Conservation (phyloP, 2,888 invertebrate species). For the Lepidochrysops patricia region DNA sequence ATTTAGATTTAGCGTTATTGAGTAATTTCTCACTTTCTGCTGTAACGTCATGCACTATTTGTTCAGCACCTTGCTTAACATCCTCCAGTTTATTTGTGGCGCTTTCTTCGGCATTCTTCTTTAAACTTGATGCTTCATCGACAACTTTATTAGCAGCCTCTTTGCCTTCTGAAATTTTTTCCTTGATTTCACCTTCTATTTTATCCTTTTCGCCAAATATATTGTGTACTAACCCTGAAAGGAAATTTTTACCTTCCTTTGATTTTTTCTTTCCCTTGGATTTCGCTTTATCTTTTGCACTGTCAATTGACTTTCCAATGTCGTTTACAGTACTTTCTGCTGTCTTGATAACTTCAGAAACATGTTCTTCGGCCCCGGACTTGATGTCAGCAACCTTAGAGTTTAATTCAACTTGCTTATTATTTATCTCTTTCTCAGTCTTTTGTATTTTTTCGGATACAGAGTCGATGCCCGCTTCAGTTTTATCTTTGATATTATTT, state of each 20-base stretch:
- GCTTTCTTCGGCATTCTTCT: conserved; percentile 43
- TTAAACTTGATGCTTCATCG: conserved; percentile 47
- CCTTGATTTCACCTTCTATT: conserved; percentile 55
- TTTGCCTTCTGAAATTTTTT: conserved; percentile 51
- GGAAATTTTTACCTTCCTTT: conserved; percentile 62
- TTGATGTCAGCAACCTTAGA: conserved; percentile 44
- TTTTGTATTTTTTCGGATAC: conserved; percentile 32
- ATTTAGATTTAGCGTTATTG: conserved; percentile 20
- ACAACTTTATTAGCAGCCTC: conserved; percentile 47
- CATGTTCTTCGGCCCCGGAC: conserved; percentile 36
- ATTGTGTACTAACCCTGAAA: conserved; percentile 59
- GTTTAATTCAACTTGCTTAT: conserved; percentile 38
- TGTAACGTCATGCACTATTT: conserved; percentile 31
- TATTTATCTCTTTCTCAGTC: conserved; percentile 38
- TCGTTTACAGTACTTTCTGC: conserved; percentile 45
- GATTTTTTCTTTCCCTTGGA: conserved; percentile 52
- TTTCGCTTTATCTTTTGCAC: conserved; percentile 40
- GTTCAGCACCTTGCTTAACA: conserved; percentile 29
- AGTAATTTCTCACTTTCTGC: conserved; percentile 9
- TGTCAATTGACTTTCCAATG: conserved; percentile 44
- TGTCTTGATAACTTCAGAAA: conserved; percentile 39
- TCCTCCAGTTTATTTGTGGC: conserved; percentile 40
- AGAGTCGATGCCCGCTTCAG: conserved; percentile 16
- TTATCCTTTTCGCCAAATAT: conserved; percentile 66
- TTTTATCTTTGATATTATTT: conserved; percentile 38